These are phyloP conservation scores for Etheostoma nigrum DNA, from an alignment of 2,797 vertebrate genomes.

Conservation along the genomic window DNA sequence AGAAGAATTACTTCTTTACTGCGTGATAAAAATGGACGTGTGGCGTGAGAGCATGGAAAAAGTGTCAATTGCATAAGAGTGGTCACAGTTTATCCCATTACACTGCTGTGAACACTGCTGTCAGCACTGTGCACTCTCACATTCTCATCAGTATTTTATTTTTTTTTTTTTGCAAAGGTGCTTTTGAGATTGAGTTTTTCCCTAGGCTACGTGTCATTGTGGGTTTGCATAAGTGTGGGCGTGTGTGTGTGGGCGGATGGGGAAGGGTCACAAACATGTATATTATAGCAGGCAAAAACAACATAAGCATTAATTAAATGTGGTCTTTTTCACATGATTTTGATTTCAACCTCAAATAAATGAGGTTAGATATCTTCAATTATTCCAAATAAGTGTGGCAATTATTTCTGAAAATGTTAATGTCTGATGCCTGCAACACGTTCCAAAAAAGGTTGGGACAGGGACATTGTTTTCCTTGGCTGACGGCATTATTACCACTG, in stretches of 20 bases:
- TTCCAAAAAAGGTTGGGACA: too few species aligned
- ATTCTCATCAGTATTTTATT: not conserved
- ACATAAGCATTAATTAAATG: not conserved
- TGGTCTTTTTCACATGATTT: slow-evolving; percentile 1
- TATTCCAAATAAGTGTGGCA: slow-evolving; percentile 11
- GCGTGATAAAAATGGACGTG: too few species aligned
- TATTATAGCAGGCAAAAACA: slow-evolving; percentile 5
- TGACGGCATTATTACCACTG: too few species aligned
- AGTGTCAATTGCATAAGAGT: too few species aligned
- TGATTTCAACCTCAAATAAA: slow-evolving; percentile 19
- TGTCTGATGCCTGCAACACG: too few species aligned
- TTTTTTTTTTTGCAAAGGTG: not conserved
- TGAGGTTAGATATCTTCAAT: slow-evolving; percentile 6
- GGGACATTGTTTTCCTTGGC: too few species aligned
- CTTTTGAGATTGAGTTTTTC: slow-evolving; percentile 34
- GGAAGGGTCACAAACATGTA: slow-evolving; percentile 28
- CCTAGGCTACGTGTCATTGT: slow-evolving; percentile 11
- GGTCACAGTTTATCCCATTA: too few species aligned
- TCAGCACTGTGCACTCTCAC: not conserved
- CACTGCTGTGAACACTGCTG: too few species aligned
- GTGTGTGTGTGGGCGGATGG: slow-evolving; percentile 21
- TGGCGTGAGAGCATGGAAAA: too few species aligned
- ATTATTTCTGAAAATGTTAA: not conserved
- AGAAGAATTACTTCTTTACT: too few species aligned
- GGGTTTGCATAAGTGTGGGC: slow-evolving; percentile 30